Conservation (phyloP, 2,113 vertebrate genomes). For the Coryphaenoides rupestris region DNA sequence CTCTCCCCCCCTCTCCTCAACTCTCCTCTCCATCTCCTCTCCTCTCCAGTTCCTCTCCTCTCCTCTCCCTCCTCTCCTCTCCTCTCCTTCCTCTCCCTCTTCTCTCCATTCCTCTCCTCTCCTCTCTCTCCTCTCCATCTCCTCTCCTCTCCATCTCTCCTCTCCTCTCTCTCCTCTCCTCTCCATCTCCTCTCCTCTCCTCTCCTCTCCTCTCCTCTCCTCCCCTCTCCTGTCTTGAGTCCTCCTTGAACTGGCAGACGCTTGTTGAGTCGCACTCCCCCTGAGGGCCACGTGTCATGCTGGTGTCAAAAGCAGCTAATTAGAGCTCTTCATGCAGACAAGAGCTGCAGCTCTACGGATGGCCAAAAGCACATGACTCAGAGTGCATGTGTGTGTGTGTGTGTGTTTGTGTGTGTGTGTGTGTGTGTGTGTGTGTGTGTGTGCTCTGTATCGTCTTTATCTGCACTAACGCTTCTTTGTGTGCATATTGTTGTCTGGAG, state of each 20-base stretch:
- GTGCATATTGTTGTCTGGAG: not conserved
- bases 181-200: slow-evolving; percentile 27
- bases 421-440: slow-evolving; percentile 31
- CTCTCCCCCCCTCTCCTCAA: too few relatives aligned
- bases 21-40: too few relatives aligned
- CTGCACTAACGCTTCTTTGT: slow-evolving; percentile 11
- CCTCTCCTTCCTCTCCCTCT: slow-evolving; percentile 10
- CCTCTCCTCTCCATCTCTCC: slow-evolving; percentile 11
- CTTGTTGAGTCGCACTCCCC: slow-evolving; percentile 56
- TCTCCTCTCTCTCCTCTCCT: slow-evolving; percentile 29
- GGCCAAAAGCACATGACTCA: slow-evolving; percentile 54
- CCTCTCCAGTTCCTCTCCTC: not conserved
- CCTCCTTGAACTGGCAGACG: slow-evolving; percentile 59
- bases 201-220: slow-evolving; percentile 7
- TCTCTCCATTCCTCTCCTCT: not conserved
- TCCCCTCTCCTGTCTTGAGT: slow-evolving; percentile 38
- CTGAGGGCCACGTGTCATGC: slow-evolving; percentile 65
- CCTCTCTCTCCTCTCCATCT: not conserved
- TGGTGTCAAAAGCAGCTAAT: slow-evolving; percentile 73
- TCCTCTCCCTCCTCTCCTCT: slow-evolving; percentile 12
- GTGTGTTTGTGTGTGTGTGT: too few relatives aligned
- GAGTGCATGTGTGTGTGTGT: slow-evolving; percentile 32
- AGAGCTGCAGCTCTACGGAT: slow-evolving; percentile 43
- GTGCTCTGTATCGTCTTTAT: slow-evolving; percentile 23
- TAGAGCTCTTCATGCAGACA: slow-evolving; percentile 63